Conservation (phyloP, 2,113 vertebrate species). For the Hypocryptadius cinnamomeus region DNA sequence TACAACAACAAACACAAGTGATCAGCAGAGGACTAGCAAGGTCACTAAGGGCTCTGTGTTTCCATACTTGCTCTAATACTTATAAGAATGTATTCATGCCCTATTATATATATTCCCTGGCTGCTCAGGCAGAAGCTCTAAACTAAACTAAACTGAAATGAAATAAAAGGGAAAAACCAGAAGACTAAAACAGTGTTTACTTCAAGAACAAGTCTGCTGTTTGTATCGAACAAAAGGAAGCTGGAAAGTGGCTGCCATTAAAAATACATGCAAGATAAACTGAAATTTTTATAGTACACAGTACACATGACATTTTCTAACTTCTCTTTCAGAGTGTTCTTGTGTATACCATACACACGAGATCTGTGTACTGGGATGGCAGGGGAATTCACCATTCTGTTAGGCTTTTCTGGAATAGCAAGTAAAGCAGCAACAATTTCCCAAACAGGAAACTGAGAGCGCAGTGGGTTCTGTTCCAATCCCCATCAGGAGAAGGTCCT, state of each 20-base stretch:
- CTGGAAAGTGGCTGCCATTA: conserved; percentile 64
- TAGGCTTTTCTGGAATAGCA: conserved; percentile 24
- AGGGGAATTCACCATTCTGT: conserved; percentile 30
- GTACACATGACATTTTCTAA: conserved; percentile 43
- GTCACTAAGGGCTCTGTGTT: conserved; percentile 73
- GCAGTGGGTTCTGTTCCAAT: not conserved
- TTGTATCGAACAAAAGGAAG: conserved; percentile 55
- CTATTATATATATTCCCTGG: conserved; percentile 67
- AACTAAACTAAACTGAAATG: conserved; percentile 51
- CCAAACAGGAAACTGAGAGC: not conserved
- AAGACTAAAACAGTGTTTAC: conserved; percentile 69
- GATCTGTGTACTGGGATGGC: conserved; percentile 42
- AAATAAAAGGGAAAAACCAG: conserved; percentile 35
- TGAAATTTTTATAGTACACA: conserved; percentile 58
- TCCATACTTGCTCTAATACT: conserved; percentile 76
- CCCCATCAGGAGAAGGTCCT: not conserved
- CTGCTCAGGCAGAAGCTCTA: conserved; percentile 61
- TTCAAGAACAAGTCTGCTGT: conserved; percentile 65
- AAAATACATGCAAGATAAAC: conserved; percentile 64
- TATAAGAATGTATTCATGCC: conserved; percentile 80
- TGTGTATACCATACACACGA: conserved; percentile 1
- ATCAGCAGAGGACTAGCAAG: conserved; percentile 73
- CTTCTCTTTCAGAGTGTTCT: conserved; percentile 53
- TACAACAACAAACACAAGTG: conserved; percentile 77
- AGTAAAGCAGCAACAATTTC: not conserved